phyloP scores from a whole-genome alignment of 2,113 vertebrate genomes.

The Tupaia chinensis region DNA sequence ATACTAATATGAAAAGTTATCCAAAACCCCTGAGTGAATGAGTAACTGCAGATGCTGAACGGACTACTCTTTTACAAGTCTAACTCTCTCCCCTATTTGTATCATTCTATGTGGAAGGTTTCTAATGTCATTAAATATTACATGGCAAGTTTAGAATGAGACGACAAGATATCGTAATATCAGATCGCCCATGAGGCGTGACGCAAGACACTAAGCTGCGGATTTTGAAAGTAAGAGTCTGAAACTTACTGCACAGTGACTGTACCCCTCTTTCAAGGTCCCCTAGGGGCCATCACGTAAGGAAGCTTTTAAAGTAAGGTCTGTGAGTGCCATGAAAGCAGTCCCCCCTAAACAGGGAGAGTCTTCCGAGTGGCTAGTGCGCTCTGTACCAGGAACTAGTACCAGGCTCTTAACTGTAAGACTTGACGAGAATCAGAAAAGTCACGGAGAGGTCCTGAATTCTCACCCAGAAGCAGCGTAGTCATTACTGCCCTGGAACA shows the following conservation, averaged over 20 bases:
- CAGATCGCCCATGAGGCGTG: background rate
- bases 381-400: background rate
- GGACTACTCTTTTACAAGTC: background rate
- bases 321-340: background rate
- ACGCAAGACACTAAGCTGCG: background rate
- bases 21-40: constrained; percentile 7
- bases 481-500: background rate
- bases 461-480: background rate
- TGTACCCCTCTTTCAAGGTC: background rate
- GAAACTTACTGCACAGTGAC: background rate
- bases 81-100: background rate
- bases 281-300: background rate
- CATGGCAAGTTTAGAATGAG: constrained; percentile 37
- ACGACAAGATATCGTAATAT: background rate
- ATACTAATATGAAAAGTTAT: background rate
- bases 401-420: background rate
- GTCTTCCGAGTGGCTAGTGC: background rate
- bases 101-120: constrained; percentile 18
- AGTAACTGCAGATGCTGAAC: background rate
- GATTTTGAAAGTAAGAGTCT: background rate
- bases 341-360: background rate
- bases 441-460: background rate
- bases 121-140: constrained; percentile 40
- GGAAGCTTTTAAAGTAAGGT: background rate
- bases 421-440: background rate